Percentiles rank a stretch among this genome's conserved stretches.
phyloP scores from a whole-genome alignment of 53 echinoderm and acorn worm species.

The Henricia sp. region DNA sequence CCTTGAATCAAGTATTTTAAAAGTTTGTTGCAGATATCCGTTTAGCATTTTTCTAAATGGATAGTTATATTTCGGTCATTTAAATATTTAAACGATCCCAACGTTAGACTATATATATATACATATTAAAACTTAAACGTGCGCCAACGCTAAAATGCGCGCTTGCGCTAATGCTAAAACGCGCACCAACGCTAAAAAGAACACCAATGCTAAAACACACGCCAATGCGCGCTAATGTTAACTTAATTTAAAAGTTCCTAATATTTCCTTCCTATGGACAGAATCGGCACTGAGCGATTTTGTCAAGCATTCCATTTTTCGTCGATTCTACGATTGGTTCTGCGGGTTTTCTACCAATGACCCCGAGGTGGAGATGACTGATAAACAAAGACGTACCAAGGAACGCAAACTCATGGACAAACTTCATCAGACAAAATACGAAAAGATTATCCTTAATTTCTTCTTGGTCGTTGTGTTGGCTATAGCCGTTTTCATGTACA shows the following conservation, averaged over 20 bases:
- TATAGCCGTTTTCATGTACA: constrained; percentile 74
- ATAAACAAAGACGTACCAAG: constrained; percentile 46
- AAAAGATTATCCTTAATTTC: constrained; percentile 77
- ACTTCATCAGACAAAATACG: constrained; percentile 66
- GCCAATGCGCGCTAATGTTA: too few relatives aligned
- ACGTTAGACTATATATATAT: too few relatives aligned
- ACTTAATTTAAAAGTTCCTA: too few relatives aligned
- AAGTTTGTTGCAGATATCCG: too few relatives aligned
- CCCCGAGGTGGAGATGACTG: constrained; percentile 56
- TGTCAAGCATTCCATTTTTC: constrained; percentile 1
- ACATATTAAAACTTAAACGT: too few relatives aligned
- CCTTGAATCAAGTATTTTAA: background rate
- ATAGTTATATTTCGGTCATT: too few relatives aligned
- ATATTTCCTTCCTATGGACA: background rate
- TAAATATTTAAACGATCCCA: too few relatives aligned
- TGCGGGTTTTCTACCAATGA: constrained; percentile 84
- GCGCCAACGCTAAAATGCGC: too few relatives aligned
- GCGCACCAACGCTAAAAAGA: too few relatives aligned
- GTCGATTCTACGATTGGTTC: constrained; percentile 80
- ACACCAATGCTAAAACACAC: too few relatives aligned
- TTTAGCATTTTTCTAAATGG: too few relatives aligned
- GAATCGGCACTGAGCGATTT: background rate
- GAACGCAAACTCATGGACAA: constrained; percentile 74
- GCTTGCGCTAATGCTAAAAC: too few relatives aligned
- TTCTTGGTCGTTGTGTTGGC: constrained; percentile 59